Evolutionary conservation across 2,888 invertebrate genomes (phyloP), one percentile per base, ranked within the genome.

Genomic region (Phrixothrix hirtus): DNA sequence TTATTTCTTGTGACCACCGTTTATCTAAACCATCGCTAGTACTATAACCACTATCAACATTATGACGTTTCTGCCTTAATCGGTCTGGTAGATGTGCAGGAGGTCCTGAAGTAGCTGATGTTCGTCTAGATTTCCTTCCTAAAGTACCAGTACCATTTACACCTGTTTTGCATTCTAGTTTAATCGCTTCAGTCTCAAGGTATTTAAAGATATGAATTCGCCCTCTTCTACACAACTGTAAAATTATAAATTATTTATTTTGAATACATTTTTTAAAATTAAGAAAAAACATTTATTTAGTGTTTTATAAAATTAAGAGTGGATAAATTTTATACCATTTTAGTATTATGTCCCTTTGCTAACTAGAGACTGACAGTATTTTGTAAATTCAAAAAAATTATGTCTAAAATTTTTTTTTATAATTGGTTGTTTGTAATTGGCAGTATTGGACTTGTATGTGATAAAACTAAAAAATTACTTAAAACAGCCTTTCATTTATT

Each of bases 191-290:
- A 69, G 88, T 88, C 75, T 95, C 94, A 63, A 96, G 81, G 78
- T 89, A 95, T 76, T 95, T 95, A 81, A 95, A 95, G 67, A 96
- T 92, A 77, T 96, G 95, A 70, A 93, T 91, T 70, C 92, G 84
- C 64, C 96, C 95, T 74, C 94, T 86, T 77, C 88, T 88, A 78
- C 95, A 95, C 63, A 92, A 79, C 92, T 92, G 76, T 3, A 79
- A 74, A 13, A 27, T 17, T 21, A 11, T 16, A 10, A 13, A 21
- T n/a, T n/a, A n/a, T n/a, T n/a, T n/a, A n/a, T n/a, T n/a, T n/a
- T n/a, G n/a, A n/a, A n/a, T n/a, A n/a, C n/a, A n/a, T n/a, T n/a
- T n/a, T n/a, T n/a, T n/a, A n/a, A n/a, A n/a, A n/a, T n/a, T n/a
- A n/a, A n/a, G n/a, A n/a, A n/a, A n/a, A n/a, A n/a, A n/a, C n/a